phyloP scores from a whole-genome alignment of 1,140 invertebrate species.

The Gryllus bimaculatus region DNA sequence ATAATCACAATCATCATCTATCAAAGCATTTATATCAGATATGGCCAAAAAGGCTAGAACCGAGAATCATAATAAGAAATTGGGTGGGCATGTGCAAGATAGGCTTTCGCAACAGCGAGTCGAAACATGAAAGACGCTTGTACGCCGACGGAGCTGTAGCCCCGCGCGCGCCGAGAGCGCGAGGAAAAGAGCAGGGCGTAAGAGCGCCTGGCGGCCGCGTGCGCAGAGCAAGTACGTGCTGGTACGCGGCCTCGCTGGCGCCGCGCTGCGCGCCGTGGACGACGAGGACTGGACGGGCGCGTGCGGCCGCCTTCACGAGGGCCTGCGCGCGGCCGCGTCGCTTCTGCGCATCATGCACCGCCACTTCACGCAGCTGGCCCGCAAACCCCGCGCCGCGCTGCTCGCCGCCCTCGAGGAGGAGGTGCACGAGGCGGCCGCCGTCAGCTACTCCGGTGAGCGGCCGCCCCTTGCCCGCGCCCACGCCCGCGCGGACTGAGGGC shows the following conservation, averaged over 20 bases:
- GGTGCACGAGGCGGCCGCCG: conserved; percentile 25
- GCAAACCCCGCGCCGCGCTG: conserved; percentile 40
- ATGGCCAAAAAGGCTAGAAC: no score
- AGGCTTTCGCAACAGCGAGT: no score
- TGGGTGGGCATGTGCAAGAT: no score
- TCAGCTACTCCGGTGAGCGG: conserved; percentile 11
- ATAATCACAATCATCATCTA: no score
- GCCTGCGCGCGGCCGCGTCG: conserved; percentile 20
- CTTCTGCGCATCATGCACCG: conserved; percentile 31
- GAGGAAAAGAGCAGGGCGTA: no score
- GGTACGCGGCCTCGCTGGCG: conserved; percentile 45
- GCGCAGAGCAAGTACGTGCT: conserved; percentile 47
- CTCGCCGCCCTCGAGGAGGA: conserved; percentile 33
- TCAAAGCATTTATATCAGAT: no score
- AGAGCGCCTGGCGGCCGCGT: neutral
- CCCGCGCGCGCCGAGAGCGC: no score
- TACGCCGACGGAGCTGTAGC: no score
- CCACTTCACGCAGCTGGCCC: conserved; percentile 38
- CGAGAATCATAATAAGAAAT: no score
- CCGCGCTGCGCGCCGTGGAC: conserved; percentile 35
- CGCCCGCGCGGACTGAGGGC: no score
- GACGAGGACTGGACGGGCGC: conserved; percentile 30
- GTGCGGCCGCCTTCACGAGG: conserved; percentile 26
- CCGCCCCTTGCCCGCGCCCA: neutral
- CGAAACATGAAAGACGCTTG: no score